phyloP scores from a whole-genome alignment of 2,113 vertebrate genomes.

The Mormoops blainvillei region DNA sequence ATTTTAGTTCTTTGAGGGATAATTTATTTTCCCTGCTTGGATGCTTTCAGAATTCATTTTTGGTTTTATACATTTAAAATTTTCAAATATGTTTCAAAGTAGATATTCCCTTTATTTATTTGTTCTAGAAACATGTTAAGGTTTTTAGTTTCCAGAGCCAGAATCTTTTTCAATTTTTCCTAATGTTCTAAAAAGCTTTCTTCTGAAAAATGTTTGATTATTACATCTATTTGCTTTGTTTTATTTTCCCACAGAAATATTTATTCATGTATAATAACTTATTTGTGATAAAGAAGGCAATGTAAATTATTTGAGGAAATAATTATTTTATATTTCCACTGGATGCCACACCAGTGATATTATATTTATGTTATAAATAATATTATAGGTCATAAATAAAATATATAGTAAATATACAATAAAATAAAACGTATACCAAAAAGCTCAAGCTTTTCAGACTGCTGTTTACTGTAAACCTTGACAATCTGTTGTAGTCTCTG shows the following conservation, averaged over 20 bases:
- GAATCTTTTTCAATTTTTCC: background rate
- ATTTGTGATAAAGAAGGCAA: background rate
- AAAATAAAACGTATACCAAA: background rate
- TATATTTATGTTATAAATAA: background rate
- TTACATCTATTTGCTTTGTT: background rate
- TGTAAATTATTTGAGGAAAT: background rate
- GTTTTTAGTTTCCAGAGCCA: background rate
- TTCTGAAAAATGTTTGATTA: background rate
- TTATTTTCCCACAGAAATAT: background rate
- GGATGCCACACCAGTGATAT: background rate
- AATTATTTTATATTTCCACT: background rate
- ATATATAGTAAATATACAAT: background rate
- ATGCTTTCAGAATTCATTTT: background rate
- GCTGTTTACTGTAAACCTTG: background rate
- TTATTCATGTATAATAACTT: background rate
- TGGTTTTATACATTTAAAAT: background rate
- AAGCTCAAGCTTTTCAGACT: background rate
- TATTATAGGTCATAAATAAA: background rate
- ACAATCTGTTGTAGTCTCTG: background rate
- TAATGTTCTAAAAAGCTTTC: background rate
- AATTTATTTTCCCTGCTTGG: constrained; percentile 12
- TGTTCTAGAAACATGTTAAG: background rate
- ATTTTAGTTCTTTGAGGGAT: background rate
- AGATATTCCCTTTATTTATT: background rate
- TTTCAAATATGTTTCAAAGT: background rate